phyloP scores from a whole-genome alignment of 1,140 invertebrate genomes.

The Potamilus streckersoni region DNA sequence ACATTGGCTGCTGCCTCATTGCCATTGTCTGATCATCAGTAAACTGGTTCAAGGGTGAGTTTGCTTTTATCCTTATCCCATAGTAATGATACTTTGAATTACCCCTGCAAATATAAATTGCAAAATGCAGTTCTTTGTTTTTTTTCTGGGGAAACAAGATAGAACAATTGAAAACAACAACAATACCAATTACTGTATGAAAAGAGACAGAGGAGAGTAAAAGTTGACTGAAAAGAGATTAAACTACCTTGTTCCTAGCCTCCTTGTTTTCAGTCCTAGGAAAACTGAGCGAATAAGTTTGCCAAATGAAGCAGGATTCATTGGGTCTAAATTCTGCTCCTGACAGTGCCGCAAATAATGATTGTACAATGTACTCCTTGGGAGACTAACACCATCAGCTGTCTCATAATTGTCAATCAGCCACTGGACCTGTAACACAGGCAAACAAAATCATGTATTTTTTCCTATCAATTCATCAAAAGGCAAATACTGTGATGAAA shows the following conservation, averaged over 20 bases:
- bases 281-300: constrained; percentile 99
- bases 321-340: constrained; percentile 94
- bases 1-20: constrained; percentile 68
- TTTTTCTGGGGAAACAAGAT: neutral
- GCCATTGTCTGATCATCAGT: constrained; percentile 72
- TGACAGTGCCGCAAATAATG: constrained; percentile 96
- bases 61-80: constrained; percentile 96
- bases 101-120: constrained; percentile 76
- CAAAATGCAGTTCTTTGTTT: neutral
- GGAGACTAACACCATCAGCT: constrained; percentile 95
- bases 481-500: too few species aligned
- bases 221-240: neutral
- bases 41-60: constrained; percentile 79
- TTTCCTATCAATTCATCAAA: too few species aligned
- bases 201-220: neutral
- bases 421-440: constrained; percentile 88
- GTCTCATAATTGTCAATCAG: constrained; percentile 98
- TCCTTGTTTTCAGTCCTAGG: constrained; percentile 90
- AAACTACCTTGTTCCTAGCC: constrained; percentile 88
- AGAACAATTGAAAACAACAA: constrained; percentile 3
- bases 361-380: constrained; percentile 94
- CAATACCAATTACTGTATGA: neutral
- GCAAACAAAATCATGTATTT: too few species aligned
- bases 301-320: constrained; percentile 99
- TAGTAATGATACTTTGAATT: constrained; percentile 99